phyloP scores from a whole-genome alignment of 2,888 invertebrate species.

The Pseudococcus longispinus region DNA sequence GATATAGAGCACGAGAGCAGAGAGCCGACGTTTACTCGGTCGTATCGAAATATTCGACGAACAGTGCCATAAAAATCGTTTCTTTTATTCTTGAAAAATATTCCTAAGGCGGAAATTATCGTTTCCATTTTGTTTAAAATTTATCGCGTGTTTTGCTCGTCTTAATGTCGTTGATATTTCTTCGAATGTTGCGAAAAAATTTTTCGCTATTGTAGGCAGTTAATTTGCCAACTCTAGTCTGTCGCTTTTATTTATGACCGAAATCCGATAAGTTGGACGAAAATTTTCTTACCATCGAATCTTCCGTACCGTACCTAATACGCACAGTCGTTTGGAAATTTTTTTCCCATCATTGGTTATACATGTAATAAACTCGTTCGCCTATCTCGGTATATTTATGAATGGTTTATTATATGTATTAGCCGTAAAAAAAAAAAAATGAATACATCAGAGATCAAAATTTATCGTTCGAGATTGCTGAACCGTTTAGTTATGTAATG shows the following conservation, averaged over 20 bases:
- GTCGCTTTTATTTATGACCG: background rate
- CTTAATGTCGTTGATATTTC: conserved; percentile 33
- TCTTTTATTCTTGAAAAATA: conserved; percentile 32
- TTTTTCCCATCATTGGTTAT: background rate
- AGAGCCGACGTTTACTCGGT: conserved; percentile 5
- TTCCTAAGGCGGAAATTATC: conserved; percentile 34
- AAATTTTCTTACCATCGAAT: background rate
- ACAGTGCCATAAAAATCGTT: conserved; percentile 7
- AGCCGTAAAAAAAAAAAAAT: background rate
- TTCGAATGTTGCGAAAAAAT: background rate
- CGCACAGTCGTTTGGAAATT: background rate
- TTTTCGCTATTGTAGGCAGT: conserved; percentile 10
- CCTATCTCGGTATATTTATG: background rate
- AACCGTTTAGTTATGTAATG: too few relatives aligned
- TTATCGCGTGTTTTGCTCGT: conserved; percentile 39
- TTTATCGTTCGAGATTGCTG: too few relatives aligned
- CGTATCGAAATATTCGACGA: conserved; percentile 45
- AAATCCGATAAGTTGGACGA: background rate
- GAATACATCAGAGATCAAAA: background rate
- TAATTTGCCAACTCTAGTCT: conserved; percentile 13
- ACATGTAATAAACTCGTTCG: background rate
- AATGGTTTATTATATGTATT: background rate
- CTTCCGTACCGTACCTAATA: background rate
- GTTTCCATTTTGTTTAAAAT: conserved; percentile 25
- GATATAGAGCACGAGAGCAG: background rate